Conservation (phyloP, 2,888 invertebrate species). For the Caenorhabditis macrosperma region DNA sequence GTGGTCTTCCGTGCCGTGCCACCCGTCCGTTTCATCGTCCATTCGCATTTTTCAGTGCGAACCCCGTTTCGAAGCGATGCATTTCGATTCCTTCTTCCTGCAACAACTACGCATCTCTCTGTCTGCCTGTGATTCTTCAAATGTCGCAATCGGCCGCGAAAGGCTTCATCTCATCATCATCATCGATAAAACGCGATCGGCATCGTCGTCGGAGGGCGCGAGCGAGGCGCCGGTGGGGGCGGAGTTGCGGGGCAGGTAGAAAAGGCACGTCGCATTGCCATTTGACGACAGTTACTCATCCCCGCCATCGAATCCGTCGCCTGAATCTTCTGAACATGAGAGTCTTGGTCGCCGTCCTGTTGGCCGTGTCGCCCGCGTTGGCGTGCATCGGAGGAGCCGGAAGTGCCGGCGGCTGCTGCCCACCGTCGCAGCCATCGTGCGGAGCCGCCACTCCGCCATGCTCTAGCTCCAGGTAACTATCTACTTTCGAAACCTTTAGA, state of each 20-base stretch:
- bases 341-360: constrained; percentile 37
- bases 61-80: constrained; percentile 8
- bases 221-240: constrained; percentile 18
- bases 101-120: constrained; percentile 19
- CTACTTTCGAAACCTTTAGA: not conserved
- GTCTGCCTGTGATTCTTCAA: constrained; percentile 8
- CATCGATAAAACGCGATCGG: constrained; percentile 47
- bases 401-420: constrained; percentile 66
- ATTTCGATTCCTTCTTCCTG: constrained; percentile 10
- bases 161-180: constrained; percentile 54
- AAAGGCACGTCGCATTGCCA: constrained; percentile 49
- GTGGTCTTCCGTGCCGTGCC: not conserved
- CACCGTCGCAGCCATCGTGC: constrained; percentile 65
- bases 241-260: constrained; percentile 54
- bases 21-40: constrained; percentile 7
- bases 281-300: constrained; percentile 45
- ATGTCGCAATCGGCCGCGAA: constrained; percentile 41
- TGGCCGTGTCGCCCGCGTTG: constrained; percentile 54
- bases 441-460: constrained; percentile 68
- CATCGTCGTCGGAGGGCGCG: constrained; percentile 13
- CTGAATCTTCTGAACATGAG: constrained; percentile 30
- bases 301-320: not conserved
- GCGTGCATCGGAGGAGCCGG: constrained; percentile 65
- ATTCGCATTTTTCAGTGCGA: constrained; percentile 16
- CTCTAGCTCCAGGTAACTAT: constrained; percentile 71